Evolutionary conservation across 2,888 invertebrate genomes (phyloP).

Genomic region (Graphium colonna): DNA sequence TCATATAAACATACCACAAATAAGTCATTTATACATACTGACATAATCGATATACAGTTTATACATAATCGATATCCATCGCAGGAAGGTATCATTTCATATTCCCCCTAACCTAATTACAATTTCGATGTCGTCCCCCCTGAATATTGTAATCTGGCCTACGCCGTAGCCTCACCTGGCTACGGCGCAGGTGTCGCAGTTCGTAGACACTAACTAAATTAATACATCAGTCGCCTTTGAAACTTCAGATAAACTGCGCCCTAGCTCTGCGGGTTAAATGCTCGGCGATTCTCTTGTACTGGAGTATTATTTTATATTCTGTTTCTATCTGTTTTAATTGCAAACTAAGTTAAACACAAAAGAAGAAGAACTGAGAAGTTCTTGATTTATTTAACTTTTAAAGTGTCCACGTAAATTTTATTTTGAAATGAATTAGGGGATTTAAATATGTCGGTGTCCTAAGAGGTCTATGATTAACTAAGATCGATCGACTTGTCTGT

Average conservation of each 20-base stretch:
- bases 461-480: too few relatives aligned
- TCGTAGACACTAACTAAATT: conserved; percentile 8
- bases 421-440: not conserved
- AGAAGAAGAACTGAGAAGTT: too few relatives aligned
- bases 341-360: not conserved
- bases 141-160: conserved; percentile 14
- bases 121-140: conserved; percentile 8
- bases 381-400: not conserved
- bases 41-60: not conserved
- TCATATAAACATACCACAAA: not conserved
- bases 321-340: not conserved
- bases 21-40: not conserved
- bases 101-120: conserved; percentile 8
- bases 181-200: conserved; percentile 12
- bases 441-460: too few relatives aligned
- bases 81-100: not conserved
- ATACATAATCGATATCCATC: not conserved
- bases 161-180: conserved; percentile 15
- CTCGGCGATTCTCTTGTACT: not conserved
- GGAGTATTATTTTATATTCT: too few relatives aligned
- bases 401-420: not conserved
- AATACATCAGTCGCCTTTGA: conserved; percentile 1
- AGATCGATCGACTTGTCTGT: too few relatives aligned
- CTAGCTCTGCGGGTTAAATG: not conserved
- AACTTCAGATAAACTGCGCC: conserved; percentile 14